phyloP scores from a whole-genome alignment of 2,113 vertebrate species.

The Nesospiza acunhae region DNA sequence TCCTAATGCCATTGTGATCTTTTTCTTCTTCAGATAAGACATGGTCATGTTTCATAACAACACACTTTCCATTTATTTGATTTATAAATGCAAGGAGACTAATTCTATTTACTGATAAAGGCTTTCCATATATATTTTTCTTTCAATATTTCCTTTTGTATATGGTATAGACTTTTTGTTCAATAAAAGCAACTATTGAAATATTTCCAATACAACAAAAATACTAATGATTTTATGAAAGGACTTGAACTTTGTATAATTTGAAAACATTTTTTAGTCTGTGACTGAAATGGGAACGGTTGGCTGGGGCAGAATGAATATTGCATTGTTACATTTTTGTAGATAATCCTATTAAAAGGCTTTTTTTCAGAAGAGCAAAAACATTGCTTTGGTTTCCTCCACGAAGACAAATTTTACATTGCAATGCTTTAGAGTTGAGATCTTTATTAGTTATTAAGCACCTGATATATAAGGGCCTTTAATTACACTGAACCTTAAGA shows the following conservation, averaged over 20 bases:
- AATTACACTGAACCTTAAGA: conserved; percentile 29
- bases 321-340: not conserved
- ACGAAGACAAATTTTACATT: not conserved
- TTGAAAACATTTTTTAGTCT: not conserved
- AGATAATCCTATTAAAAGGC: conserved; percentile 19
- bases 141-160: conserved; percentile 69
- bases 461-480: conserved; percentile 22
- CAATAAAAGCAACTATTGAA: conserved; percentile 41
- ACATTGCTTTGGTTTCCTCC: not conserved
- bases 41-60: conserved; percentile 86
- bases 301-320: not conserved
- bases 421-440: not conserved
- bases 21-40: conserved; percentile 85
- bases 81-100: conserved; percentile 81
- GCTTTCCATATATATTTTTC: conserved; percentile 75
- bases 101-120: conserved; percentile 89
- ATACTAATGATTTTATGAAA: conserved; percentile 34
- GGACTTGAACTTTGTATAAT: not conserved
- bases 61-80: conserved; percentile 84
- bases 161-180: conserved; percentile 33
- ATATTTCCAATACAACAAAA: conserved; percentile 39
- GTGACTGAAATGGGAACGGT: not conserved
- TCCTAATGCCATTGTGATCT: conserved; percentile 87
- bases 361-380: not conserved
- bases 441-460: conserved; percentile 48